Conservation (phyloP, 2,888 invertebrate species). For the Schizotus pectinicornis region DNA sequence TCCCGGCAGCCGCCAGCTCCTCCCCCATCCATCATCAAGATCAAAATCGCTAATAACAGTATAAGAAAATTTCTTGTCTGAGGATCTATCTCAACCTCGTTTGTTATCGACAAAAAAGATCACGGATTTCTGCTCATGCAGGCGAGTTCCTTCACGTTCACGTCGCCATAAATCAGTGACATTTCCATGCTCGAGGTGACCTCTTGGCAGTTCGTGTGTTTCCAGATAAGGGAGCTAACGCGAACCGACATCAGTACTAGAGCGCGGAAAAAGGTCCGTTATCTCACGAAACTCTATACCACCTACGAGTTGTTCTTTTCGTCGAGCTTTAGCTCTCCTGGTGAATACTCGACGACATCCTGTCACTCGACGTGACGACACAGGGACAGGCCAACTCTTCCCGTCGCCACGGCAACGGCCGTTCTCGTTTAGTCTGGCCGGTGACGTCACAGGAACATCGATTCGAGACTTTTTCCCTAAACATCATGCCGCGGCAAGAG, state of each 20-base stretch:
- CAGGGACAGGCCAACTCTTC: constrained; percentile 40
- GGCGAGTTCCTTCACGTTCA: constrained; percentile 5
- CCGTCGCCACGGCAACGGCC: constrained; percentile 45
- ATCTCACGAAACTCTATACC: constrained; percentile 44
- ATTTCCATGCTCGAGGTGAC: constrained; percentile 50
- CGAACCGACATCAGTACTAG: constrained; percentile 48
- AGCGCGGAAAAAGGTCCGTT: constrained; percentile 38
- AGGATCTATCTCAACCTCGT: not conserved
- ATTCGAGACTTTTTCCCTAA: constrained; percentile 47
- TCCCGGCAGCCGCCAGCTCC: not conserved
- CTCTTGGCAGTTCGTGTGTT: constrained; percentile 47
- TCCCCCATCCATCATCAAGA: too few species aligned
- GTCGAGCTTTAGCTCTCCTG: not conserved
- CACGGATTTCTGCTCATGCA: not conserved
- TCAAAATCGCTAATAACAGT: too few species aligned
- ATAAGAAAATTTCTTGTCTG: not conserved
- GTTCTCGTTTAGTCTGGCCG: constrained; percentile 47
- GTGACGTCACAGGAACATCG: constrained; percentile 51
- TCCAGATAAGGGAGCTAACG: constrained; percentile 50
- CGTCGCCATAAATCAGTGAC: constrained; percentile 45
- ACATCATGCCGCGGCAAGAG: constrained; percentile 1
- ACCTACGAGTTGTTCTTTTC: constrained; percentile 4
- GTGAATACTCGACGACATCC: constrained; percentile 3
- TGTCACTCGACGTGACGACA: constrained; percentile 21
- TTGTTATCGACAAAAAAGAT: not conserved